Conservation (phyloP, 1,140 invertebrate genomes). For the Dendrolimus kikuchii region DNA sequence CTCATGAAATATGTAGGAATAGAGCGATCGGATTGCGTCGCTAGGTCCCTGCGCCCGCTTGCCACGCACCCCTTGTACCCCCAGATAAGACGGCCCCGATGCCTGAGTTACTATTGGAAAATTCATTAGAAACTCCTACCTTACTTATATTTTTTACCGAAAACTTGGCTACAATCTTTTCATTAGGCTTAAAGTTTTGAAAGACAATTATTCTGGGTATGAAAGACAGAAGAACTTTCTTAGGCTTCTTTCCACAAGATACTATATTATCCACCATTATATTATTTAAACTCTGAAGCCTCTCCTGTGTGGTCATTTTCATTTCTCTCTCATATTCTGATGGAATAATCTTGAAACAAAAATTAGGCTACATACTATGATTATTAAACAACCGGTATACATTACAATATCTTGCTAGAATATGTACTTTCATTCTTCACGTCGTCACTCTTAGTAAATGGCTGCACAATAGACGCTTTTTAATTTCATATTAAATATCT, state of each 20-base stretch:
- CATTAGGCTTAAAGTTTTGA: constrained; percentile 59
- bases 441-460: too few species aligned
- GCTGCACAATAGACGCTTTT: too few species aligned
- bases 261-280: constrained; percentile 43
- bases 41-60: too few species aligned
- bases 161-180: constrained; percentile 53
- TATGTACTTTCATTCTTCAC: too few species aligned
- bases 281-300: constrained; percentile 37
- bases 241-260: constrained; percentile 18
- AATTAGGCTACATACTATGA: constrained; percentile 1
- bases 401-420: too few species aligned
- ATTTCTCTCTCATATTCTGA: constrained; percentile 57
- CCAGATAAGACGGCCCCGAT: not conserved
- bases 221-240: constrained; percentile 38
- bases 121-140: constrained; percentile 18
- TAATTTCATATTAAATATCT: too few species aligned
- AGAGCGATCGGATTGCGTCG: too few species aligned
- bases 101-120: not conserved
- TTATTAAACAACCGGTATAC: not conserved
- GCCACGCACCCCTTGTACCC: too few species aligned
- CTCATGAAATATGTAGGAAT: too few species aligned
- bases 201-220: constrained; percentile 47
- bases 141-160: constrained; percentile 57
- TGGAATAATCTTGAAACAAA: constrained; percentile 43
- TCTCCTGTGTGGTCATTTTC: constrained; percentile 40